Evolutionary conservation across 2,113 vertebrate species (phyloP).

Genomic region (Galbula dea): DNA sequence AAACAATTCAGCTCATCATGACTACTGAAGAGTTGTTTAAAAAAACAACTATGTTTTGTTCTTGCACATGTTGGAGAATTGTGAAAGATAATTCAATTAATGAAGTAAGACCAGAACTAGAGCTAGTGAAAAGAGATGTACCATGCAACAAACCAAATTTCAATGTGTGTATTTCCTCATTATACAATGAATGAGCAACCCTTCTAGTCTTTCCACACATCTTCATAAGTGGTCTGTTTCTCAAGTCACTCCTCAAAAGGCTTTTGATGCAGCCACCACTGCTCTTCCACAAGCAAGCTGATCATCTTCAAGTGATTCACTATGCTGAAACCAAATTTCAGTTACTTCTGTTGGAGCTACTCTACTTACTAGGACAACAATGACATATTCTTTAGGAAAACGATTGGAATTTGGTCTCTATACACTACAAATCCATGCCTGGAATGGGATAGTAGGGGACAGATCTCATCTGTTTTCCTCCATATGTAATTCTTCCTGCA

Average conservation of each 20-base stretch:
- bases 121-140: not conserved
- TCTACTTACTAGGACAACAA: not conserved
- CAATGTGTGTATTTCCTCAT: not conserved
- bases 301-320: not conserved
- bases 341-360: not conserved
- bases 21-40: not conserved
- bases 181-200: not conserved
- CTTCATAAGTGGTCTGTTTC: not conserved
- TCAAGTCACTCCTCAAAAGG: not conserved
- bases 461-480: not conserved
- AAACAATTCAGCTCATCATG: not conserved
- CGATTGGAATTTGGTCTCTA: not conserved
- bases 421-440: not conserved
- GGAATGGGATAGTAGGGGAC: not conserved
- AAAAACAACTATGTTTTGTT: not conserved
- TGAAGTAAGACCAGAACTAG: not conserved
- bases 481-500: not conserved
- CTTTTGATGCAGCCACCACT: not conserved
- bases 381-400: not conserved
- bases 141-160: not conserved
- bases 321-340: not conserved
- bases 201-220: not conserved
- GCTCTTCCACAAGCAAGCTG: not conserved
- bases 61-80: accelerated
- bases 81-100: not conserved